Evolutionary conservation across 2,113 vertebrate genomes (phyloP).

Genomic region (Zosterops lateralis): DNA sequence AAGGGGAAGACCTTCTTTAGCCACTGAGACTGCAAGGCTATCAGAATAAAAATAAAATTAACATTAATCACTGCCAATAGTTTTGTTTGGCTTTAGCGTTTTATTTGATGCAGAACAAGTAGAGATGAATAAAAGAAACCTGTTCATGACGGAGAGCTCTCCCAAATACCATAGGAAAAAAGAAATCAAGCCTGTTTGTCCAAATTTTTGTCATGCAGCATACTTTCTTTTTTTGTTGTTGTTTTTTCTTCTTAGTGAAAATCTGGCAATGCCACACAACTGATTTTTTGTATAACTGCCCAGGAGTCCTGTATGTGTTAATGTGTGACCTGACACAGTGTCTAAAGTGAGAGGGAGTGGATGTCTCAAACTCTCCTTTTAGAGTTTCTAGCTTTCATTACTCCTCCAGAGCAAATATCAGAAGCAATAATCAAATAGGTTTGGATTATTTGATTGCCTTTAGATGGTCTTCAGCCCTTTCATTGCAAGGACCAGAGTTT

Average conservation of each 20-base stretch:
- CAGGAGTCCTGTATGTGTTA: not conserved
- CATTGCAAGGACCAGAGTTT: not conserved
- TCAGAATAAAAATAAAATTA: not conserved
- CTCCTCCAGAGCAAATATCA: not conserved
- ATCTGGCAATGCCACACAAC: not conserved
- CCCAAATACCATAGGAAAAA: not conserved
- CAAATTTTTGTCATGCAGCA: not conserved
- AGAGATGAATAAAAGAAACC: not conserved
- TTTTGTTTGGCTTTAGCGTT: not conserved
- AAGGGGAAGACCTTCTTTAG: not conserved
- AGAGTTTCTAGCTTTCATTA: not conserved
- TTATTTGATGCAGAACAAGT: not conserved
- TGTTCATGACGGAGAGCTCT: not conserved
- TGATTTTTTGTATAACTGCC: not conserved
- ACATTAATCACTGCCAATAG: not conserved
- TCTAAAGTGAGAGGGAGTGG: not conserved
- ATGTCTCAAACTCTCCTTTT: not conserved
- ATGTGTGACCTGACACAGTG: not conserved
- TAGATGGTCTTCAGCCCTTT: not conserved
- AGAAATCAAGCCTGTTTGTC: not conserved
- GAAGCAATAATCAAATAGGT: not conserved
- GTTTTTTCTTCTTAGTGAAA: not conserved
- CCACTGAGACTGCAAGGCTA: not conserved
- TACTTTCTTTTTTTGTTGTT: not conserved
- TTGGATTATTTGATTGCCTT: not conserved